Evolutionary conservation across 2,888 invertebrate species (phyloP).

Genomic region (Scelioninae gen. 1): DNA sequence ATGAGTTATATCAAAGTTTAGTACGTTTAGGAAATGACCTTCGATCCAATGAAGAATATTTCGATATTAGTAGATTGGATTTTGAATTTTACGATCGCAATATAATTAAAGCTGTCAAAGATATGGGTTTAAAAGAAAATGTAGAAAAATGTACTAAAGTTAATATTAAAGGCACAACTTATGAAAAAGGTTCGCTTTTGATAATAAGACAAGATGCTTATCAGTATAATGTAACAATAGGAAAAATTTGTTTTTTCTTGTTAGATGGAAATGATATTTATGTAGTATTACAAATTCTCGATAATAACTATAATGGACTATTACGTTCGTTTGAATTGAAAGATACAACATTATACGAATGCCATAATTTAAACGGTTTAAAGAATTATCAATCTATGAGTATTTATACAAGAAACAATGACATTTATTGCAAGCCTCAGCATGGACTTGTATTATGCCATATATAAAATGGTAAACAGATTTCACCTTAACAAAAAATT

Average conservation of each 20-base stretch:
- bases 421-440: too few species aligned
- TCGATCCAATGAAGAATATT: slow-evolving; percentile 25
- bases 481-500: too few species aligned
- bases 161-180: slow-evolving; percentile 53
- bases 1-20: slow-evolving; percentile 59
- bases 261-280: not conserved
- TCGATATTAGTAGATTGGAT: slow-evolving; percentile 30
- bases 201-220: slow-evolving; percentile 33
- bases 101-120: slow-evolving; percentile 24
- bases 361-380: too few species aligned
- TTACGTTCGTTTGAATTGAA: too few species aligned
- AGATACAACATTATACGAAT: too few species aligned
- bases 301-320: too few species aligned
- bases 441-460: too few species aligned
- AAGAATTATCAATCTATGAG: too few species aligned
- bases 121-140: not conserved
- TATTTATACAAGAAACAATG: too few species aligned
- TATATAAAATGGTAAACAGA: too few species aligned
- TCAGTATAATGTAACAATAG: slow-evolving; percentile 21
- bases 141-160: slow-evolving; percentile 45
- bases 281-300: too few species aligned
- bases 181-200: slow-evolving; percentile 48
- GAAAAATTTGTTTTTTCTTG: not conserved
- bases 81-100: slow-evolving; percentile 22
- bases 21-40: slow-evolving; percentile 15